phyloP scores from a whole-genome alignment of 2,113 vertebrate genomes.

The Gopherus evgoodei region DNA sequence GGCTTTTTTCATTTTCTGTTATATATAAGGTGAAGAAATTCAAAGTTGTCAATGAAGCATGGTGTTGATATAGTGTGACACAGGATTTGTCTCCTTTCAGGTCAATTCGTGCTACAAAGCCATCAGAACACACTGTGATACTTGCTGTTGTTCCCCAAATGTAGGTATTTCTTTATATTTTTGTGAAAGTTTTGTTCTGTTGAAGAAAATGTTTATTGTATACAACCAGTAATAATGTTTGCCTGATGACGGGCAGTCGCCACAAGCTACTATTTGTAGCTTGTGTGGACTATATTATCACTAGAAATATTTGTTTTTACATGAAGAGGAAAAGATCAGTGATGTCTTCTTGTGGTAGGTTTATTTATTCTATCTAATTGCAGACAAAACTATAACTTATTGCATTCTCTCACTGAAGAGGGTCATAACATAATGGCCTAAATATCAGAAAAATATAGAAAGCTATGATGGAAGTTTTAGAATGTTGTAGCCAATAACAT shows the following conservation, averaged over 20 bases:
- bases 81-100: constrained; percentile 75
- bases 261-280: not conserved
- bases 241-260: not conserved
- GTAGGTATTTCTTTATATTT: constrained; percentile 79
- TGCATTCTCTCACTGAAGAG: not conserved
- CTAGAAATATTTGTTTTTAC: not conserved
- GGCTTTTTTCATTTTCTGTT: not conserved
- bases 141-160: constrained; percentile 87
- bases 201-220: not conserved
- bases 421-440: not conserved
- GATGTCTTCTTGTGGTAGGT: not conserved
- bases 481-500: not conserved
- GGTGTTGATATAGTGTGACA: constrained; percentile 11
- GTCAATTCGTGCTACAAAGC: constrained; percentile 90
- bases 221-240: not conserved
- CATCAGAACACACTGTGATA: constrained; percentile 91
- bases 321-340: not conserved
- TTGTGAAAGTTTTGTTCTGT: not conserved
- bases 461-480: not conserved
- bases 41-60: not conserved
- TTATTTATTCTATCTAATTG: not conserved
- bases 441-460: constrained; percentile 24
- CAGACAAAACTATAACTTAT: not conserved
- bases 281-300: not conserved
- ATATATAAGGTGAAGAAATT: not conserved